Percentiles rank a stretch among this genome's conserved stretches.
These are phyloP conservation scores for Seriola rivoliana DNA, from an alignment of 2,113 vertebrate species.

Conservation along the genomic window DNA sequence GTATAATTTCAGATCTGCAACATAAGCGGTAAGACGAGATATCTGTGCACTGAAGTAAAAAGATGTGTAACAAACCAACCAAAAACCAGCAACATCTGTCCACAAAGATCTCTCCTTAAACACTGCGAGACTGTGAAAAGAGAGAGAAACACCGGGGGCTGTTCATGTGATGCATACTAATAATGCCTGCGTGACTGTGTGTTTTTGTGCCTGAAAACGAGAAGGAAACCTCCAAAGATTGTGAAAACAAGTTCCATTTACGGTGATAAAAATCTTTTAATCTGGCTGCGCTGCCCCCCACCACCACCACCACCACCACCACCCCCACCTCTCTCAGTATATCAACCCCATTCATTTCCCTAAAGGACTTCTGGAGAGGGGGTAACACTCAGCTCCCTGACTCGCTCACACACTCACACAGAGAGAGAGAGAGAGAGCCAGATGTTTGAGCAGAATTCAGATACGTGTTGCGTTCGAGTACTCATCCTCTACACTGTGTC, in stretches of 20 bases:
- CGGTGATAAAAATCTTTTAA: slow-evolving; percentile 74
- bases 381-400: slow-evolving; percentile 42
- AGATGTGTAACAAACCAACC: too few relatives aligned
- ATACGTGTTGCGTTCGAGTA: slow-evolving; percentile 40
- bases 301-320: too few relatives aligned
- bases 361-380: slow-evolving; percentile 66
- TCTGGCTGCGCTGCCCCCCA: slow-evolving; percentile 51
- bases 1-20: too few relatives aligned
- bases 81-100: slow-evolving; percentile 31
- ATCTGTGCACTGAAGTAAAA: not conserved
- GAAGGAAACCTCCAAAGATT: slow-evolving; percentile 53
- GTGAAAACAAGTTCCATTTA: slow-evolving; percentile 69
- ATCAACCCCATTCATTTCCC: slow-evolving; percentile 65
- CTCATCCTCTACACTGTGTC: slow-evolving; percentile 53
- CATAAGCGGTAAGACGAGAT: not conserved
- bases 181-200: slow-evolving; percentile 40
- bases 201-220: slow-evolving; percentile 41
- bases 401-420: slow-evolving; percentile 50
- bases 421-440: slow-evolving; percentile 53
- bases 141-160: not conserved
- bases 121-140: slow-evolving; percentile 22
- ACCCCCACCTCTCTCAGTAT: slow-evolving; percentile 26
- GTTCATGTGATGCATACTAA: slow-evolving; percentile 58
- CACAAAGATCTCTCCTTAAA: slow-evolving; percentile 23
- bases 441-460: slow-evolving; percentile 62